Evolutionary conservation across 2,888 invertebrate genomes (phyloP), one percentile per base, ranked within the genome.

Genomic region (Salpingus planirostris): DNA sequence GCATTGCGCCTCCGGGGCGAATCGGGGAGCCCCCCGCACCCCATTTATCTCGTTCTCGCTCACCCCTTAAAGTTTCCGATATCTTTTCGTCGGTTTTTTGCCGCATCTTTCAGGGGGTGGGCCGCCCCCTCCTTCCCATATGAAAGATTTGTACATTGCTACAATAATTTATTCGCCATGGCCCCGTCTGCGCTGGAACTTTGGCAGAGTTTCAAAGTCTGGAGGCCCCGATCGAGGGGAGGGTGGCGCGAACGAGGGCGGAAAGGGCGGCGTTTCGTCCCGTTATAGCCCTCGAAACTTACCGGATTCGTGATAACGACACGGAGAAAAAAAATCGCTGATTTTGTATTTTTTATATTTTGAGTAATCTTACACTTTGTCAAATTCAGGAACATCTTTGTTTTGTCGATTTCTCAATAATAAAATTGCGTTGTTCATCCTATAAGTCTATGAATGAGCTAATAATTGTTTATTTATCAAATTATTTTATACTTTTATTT

Each of bases 381-480:
- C 26, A 36, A 37, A 38, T 45, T 49, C 46, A 51, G 51, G 51
- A 51, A 51, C 51, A 49, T 49, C 47, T 51, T 18, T 8, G 8
- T 18, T 8, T 6, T 46, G 44, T 48, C 36, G 35, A 33, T 38
- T 38, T 29, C 40, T 48, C 31, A 44, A 47, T 45, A 49, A 44
- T 50, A 50, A 50, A 50, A 50, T 50, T 49, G 49, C 49, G 44
- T 44, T 41, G 37, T 43, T 37, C 37, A 23, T 43, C 48, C 47
- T 18, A 6, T 45, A 36, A 37, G 21, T 46, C 42, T 47, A 33
- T 39, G 35, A 48, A 46, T 46, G 50, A 51, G 49, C 50, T 42
- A 46, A 34, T 42, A 43, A 43, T 44, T 46, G 46, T 46, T 44
- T 44, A 48, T 46, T 48, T 42, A 32, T 36, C 31, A 11, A 26